phyloP scores from a whole-genome alignment of 2,113 vertebrate genomes.

The human (Homo sapiens) region GRCh38 chr17:30363501-30364000 shows the following conservation, averaged over 20 bases:
- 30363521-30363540: too few species aligned
- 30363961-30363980: not conserved
- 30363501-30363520: too few species aligned
- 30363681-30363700: too few species aligned
- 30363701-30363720: too few species aligned
- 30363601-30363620: too few species aligned
- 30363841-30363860: not conserved
- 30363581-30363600: too few species aligned
- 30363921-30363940: constrained; percentile 54
- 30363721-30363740: not conserved
- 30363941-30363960: constrained; percentile 15
- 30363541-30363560: not conserved
- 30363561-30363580: too few species aligned
- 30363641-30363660: too few species aligned
- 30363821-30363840: not conserved
- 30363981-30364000: not conserved
- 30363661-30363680: too few species aligned
- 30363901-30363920: not conserved
- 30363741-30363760: not conserved
- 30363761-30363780: not conserved
- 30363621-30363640: too few species aligned
- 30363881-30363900: not conserved
- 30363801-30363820: not conserved
- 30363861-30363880: not conserved
- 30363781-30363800: not conserved